phyloP scores from a whole-genome alignment of 37 sponge, comb jelly and placozoan species.

The Amphimedon queenslandica region DNA sequence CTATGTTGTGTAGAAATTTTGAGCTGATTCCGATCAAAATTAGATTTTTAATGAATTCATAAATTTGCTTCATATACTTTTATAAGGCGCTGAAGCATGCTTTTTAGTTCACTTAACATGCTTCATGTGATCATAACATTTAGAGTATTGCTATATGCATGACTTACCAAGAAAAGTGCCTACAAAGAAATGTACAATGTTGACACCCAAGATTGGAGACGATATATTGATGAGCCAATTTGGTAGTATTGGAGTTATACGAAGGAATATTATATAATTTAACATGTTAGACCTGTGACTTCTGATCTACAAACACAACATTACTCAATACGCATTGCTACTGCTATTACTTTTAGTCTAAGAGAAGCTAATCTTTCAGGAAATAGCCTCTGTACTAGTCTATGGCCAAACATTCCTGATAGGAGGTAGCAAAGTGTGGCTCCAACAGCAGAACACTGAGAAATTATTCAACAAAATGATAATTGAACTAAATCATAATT shows the following conservation, averaged over 20 bases:
- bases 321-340: background rate
- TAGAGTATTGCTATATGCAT: too few relatives aligned
- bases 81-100: too few relatives aligned
- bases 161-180: constrained; percentile 90
- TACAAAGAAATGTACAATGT: constrained; percentile 72
- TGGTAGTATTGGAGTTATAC: constrained; percentile 46
- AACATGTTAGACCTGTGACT: background rate
- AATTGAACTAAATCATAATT: background rate
- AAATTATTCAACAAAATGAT: background rate
- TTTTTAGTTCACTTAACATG: too few relatives aligned
- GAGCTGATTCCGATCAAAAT: too few relatives aligned
- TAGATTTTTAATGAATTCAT: too few relatives aligned
- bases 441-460: constrained; percentile 73
- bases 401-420: constrained; percentile 62
- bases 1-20: too few relatives aligned
- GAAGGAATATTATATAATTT: constrained; percentile 5
- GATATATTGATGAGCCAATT: constrained; percentile 98
- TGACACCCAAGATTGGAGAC: constrained; percentile 85
- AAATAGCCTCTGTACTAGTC: constrained; percentile 61
- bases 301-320: background rate
- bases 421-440: constrained; percentile 86
- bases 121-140: too few relatives aligned
- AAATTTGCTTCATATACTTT: too few relatives aligned
- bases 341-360: constrained; percentile 53
- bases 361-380: constrained; percentile 53